Evolutionary conservation across 2,888 invertebrate genomes (phyloP).

Genomic region (Hetaerina titia): DNA sequence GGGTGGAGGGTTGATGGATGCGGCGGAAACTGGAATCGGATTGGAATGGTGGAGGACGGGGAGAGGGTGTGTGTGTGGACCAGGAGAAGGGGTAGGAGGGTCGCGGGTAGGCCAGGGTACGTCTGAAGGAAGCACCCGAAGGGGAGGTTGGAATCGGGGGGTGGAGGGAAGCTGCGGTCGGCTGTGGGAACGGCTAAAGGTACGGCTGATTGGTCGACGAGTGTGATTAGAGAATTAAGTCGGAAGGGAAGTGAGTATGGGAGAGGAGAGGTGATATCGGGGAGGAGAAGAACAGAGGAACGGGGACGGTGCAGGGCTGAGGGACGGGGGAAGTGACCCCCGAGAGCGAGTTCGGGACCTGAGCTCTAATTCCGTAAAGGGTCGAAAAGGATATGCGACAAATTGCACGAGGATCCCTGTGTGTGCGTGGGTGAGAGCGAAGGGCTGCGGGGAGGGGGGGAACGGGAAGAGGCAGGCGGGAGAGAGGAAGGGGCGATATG

Average conservation of each 20-base stretch:
- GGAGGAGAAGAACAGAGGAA: background rate
- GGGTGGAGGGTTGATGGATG: background rate
- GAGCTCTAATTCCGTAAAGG: background rate
- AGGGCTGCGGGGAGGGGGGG: background rate
- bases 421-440: too few relatives aligned
- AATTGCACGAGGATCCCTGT: background rate
- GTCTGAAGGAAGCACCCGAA: too few relatives aligned
- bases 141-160: background rate
- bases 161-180: background rate
- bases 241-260: conserved; percentile 3
- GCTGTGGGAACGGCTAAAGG: background rate
- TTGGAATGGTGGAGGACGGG: background rate
- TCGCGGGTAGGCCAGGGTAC: too few relatives aligned
- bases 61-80: background rate
- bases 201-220: conserved; percentile 11
- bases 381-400: background rate
- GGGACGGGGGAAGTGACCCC: background rate
- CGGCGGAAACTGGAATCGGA: conserved; percentile 9
- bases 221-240: conserved; percentile 17
- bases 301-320: background rate
- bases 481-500: too few relatives aligned
- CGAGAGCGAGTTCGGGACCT: background rate
- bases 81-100: background rate
- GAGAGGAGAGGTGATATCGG: background rate
- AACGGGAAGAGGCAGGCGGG: too few relatives aligned